Evolutionary conservation across 2,797 vertebrate species (phyloP).

Genomic region (Anniella stebbinsi): DNA sequence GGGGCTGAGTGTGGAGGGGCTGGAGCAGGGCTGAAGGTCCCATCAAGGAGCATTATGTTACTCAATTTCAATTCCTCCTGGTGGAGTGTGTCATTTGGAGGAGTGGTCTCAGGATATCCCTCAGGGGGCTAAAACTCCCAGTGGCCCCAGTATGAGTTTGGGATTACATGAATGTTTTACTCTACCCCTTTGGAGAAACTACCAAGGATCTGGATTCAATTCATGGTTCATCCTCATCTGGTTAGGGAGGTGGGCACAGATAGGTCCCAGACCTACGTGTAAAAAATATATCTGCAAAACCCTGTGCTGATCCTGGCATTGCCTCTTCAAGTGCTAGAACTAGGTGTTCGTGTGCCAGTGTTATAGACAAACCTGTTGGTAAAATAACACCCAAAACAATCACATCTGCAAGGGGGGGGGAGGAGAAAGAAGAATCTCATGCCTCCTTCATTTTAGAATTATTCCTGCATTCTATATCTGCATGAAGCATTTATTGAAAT

Average conservation of each 20-base stretch:
- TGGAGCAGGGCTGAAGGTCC: too few species aligned
- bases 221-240: too few species aligned
- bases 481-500: slow-evolving; percentile 56
- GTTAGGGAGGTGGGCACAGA: too few species aligned
- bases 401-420: slow-evolving; percentile 23
- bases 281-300: too few species aligned
- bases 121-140: too few species aligned
- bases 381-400: slow-evolving; percentile 43
- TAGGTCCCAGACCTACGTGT: too few species aligned
- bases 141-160: too few species aligned
- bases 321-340: background rate
- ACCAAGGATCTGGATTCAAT: background rate
- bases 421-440: slow-evolving; percentile 29
- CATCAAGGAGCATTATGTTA: too few species aligned
- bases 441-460: slow-evolving; percentile 42
- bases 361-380: background rate
- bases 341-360: background rate
- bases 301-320: background rate
- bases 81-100: too few species aligned
- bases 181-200: background rate
- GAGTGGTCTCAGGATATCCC: too few species aligned
- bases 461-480: slow-evolving; percentile 28
- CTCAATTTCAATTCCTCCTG: too few species aligned
- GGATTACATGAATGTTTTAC: background rate
- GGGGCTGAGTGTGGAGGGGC: too few species aligned